Evolutionary conservation across 2,888 invertebrate species (phyloP), one percentile per base, ranked within the genome.

Genomic region (Habroteleia sp.): DNA sequence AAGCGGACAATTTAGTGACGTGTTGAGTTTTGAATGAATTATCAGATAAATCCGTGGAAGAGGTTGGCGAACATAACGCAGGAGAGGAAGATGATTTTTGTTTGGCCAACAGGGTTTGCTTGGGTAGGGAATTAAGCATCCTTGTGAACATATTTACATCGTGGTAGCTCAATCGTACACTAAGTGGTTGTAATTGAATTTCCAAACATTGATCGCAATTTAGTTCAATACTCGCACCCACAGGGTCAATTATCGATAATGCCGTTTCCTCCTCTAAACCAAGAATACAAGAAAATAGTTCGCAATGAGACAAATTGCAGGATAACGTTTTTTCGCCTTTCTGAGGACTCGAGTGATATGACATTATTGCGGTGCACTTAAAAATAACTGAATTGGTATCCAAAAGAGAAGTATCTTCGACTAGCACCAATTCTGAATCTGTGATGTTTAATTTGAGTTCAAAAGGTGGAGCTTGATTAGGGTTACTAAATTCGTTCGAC

Each of bases 331-430:
- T 93, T 81, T 92, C 92, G 11, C 89, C 89, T 77, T 93, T 92
- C 74, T 92, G 89, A 0, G 92, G 91, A 6, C 74, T 89, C 3
- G 93, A 92, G 31, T 94, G 92, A 87, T 95, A 97, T 0, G 94
- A 93, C 50, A 97, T 89, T 8, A 97, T 95, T 0, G 97, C 96
- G 4, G 97, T 97, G 79, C 96, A 95, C 90, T 95, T 94, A 8
- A 98, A 90, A 83, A 99, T 97, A 6, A 99, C 95, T 0, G 98
- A 97, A 87, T 97, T 97, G 0, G 97, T 96, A 87, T 98, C 97
- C 90, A 93, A 92, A 8, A 94, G 91, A 0, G 96, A 93, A 0
- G 95, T 93, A 86, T 98, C 95, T 88, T 99, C 98, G 0, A 99
- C 95, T 25, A 98, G 91, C 23, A 99, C 96, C 63, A 99, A 90